These are phyloP conservation scores for Tiphia femorata DNA, from an alignment of 2,888 invertebrate genomes.

Conservation along the genomic window DNA sequence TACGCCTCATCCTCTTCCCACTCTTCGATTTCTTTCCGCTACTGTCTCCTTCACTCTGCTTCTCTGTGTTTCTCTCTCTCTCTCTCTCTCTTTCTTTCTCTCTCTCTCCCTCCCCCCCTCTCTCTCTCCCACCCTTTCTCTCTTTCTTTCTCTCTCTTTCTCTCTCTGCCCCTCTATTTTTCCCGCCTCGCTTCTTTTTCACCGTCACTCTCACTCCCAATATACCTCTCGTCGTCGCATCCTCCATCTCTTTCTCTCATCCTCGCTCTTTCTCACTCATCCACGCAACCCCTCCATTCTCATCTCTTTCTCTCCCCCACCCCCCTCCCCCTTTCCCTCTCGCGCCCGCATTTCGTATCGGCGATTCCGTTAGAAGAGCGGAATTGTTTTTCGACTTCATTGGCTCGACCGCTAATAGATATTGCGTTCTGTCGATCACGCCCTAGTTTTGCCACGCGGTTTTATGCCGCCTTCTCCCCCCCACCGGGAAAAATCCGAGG, in stretches of 20 bases:
- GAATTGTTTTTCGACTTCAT: conserved; percentile 54
- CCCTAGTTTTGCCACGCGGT: conserved; percentile 2
- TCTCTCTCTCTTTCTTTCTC: not conserved
- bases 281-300: not conserved
- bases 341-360: not conserved
- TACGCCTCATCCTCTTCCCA: conserved; percentile 21
- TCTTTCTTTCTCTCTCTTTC: not conserved
- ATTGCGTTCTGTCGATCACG: conserved; percentile 52
- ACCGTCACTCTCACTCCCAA: too few relatives aligned
- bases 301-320: not conserved
- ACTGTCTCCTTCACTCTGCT: conserved; percentile 10
- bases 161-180: conserved; percentile 5
- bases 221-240: not conserved
- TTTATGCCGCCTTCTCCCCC: not conserved
- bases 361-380: conserved; percentile 10
- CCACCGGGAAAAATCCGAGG: too few relatives aligned
- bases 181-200: not conserved
- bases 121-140: conserved; percentile 13
- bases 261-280: not conserved
- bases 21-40: conserved; percentile 22
- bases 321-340: conserved; percentile 6
- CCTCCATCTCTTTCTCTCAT: not conserved
- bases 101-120: not conserved
- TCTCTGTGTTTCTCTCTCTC: conserved; percentile 7
- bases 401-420: conserved; percentile 52